Base-by-base conservation (phyloP, 2,113 vertebrate genomes). In the Emydocephalus ijimae region DNA sequence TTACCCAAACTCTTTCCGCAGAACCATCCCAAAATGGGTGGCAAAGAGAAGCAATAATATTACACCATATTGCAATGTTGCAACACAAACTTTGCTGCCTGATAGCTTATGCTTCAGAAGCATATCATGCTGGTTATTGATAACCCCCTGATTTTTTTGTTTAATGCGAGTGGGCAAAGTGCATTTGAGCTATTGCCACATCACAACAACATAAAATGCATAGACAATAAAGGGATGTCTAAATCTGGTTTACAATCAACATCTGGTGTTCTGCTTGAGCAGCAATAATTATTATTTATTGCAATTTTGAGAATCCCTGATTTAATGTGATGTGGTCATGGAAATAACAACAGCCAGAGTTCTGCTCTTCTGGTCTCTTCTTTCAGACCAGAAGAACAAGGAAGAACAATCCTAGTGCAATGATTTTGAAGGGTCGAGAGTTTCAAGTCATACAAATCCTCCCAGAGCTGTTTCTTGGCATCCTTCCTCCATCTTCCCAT, bases 211-310 rank as follows among this genome's bases (percentile, higher is more conserved):
- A 43, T 87, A 48, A 59, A 91, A 56, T 85, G 39, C 21, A 6
- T 5, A 91, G 26, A 59, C n/a, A 15, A 34, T n/a, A 14, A 39
- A n/a, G 18, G 5, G 7, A 10, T 43, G 45, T 59, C 18, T 87
- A 50, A 87, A n/a, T 29, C 54, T 61, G n/a, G 43, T 23, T 87
- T 87, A 87, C 56, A 50, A 61, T 34, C 10, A 48, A 87, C 91
- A 91, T 56, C 85, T 91, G 91, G 85, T 61, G 26, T 26, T 91
- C 15, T 10, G 59, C 26, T 91, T 61, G 39, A 61, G 43, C 26
- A 87, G 55, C 85, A 91, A 29, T 50, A 34, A 52, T 87, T 61
- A 43, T 87, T 87, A 91, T 61, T 45, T 91, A 86, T 86, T 87
- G 21, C 12, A 74, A 74, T 2, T 34, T 74, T 74, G 64, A 74